These are phyloP conservation scores for Menura novaehollandiae DNA, from an alignment of 2,113 vertebrate genomes.

Conservation along the genomic window DNA sequence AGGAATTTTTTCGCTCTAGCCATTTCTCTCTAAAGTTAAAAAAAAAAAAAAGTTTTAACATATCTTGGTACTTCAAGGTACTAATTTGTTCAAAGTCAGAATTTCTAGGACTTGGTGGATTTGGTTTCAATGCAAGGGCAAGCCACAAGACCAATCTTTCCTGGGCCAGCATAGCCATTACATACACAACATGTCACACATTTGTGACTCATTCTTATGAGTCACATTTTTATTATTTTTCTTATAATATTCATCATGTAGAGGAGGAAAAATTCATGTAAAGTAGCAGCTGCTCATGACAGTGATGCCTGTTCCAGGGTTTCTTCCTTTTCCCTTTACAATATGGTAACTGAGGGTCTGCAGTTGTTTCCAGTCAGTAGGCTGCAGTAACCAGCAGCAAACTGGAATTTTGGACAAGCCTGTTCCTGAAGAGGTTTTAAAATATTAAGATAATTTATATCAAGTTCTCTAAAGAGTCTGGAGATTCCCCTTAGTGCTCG, in stretches of 20 bases:
- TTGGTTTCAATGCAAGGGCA: neutral
- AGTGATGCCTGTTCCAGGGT: neutral
- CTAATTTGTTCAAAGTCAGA: neutral
- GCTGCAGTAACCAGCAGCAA: neutral
- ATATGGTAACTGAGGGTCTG: neutral
- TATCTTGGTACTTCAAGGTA: neutral
- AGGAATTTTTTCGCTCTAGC: neutral
- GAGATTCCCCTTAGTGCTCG: neutral
- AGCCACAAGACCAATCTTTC: neutral
- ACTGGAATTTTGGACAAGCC: neutral
- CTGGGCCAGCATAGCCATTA: neutral
- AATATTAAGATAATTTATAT: neutral
- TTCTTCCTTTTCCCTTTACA: neutral
- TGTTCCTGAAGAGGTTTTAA: neutral
- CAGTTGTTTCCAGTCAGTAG: neutral
- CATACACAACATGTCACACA: fast-evolving
- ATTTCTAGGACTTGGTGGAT: neutral
- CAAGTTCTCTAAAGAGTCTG: neutral
- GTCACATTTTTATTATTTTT: neutral
- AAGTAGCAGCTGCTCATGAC: neutral
- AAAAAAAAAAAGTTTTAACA: neutral
- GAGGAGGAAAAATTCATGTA: neutral
- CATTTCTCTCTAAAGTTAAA: neutral
- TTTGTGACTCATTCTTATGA: neutral
- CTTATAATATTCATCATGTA: neutral